Evolutionary conservation across 2,797 vertebrate species (phyloP).

Genomic region (Clamator glandarius): DNA sequence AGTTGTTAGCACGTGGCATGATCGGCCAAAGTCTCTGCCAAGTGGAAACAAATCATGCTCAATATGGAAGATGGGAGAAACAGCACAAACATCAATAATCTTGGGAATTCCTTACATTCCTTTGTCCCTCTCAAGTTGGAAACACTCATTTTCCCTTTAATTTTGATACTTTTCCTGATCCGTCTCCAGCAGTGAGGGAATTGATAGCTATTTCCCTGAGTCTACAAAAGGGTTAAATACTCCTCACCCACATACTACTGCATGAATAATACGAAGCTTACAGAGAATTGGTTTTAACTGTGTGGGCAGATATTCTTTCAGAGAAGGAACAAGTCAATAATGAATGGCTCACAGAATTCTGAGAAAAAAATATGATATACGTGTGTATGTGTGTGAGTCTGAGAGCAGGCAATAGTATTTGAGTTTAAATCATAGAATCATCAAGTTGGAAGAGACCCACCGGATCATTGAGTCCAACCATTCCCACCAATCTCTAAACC

Average conservation of each 20-base stretch:
- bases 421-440: not conserved
- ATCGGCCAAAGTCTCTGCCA: not conserved
- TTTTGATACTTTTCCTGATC: not conserved
- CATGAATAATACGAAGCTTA: not conserved
- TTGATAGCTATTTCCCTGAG: not conserved
- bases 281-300: not conserved
- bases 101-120: not conserved
- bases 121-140: not conserved
- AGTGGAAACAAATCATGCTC: not conserved
- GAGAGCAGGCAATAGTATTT: not conserved
- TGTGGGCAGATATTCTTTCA: not conserved
- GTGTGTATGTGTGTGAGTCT: accelerated
- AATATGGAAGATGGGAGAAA: not conserved
- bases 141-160: not conserved
- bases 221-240: not conserved
- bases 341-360: not conserved
- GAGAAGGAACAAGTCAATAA: not conserved
- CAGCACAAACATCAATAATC: not conserved
- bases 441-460: too few species aligned
- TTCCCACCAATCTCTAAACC: too few species aligned
- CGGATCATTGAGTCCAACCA: too few species aligned
- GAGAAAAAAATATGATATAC: not conserved
- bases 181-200: not conserved
- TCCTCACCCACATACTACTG: not conserved
- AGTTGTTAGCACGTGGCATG: not conserved